Conservation (phyloP, 2,797 vertebrate species). For the Orestias chungarensis region DNA sequence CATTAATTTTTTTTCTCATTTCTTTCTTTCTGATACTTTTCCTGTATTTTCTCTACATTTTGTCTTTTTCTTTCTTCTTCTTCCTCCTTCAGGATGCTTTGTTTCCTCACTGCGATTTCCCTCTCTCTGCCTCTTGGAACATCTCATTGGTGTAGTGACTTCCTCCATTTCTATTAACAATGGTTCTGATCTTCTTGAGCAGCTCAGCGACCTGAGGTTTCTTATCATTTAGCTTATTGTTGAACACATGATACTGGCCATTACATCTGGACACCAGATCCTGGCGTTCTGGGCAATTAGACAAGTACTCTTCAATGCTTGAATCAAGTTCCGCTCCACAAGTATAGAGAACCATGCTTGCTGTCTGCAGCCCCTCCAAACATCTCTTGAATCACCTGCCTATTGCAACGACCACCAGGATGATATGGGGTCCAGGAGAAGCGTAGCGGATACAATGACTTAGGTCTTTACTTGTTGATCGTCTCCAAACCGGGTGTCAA, state of each 20-base stretch:
- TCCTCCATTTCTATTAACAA: conserved; percentile 22
- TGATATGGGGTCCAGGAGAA: conserved; percentile 3
- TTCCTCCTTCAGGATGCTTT: conserved; percentile 15
- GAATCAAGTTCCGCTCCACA: background rate
- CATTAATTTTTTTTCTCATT: background rate
- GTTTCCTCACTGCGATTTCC: background rate
- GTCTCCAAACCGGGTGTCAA: background rate
- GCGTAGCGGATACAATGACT: background rate
- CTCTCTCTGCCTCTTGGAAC: conserved; percentile 27
- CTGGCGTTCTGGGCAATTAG: background rate
- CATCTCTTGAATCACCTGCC: background rate
- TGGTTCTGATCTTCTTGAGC: conserved; percentile 27
- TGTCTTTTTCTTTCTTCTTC: conserved; percentile 7
- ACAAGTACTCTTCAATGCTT: conserved; percentile 8
- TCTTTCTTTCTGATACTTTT: background rate
- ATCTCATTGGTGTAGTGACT: conserved; percentile 38
- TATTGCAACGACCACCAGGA: background rate
- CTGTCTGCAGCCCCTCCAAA: background rate
- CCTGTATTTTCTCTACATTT: background rate
- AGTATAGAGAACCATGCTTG: conserved; percentile 1
- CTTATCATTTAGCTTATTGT: conserved; percentile 8
- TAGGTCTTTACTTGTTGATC: background rate
- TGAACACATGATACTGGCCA: conserved; percentile 13
- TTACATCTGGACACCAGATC: conserved; percentile 18
- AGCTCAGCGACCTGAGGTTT: conserved; percentile 22